These are phyloP conservation scores for Cremastobaeus sp. DNA, from an alignment of 2,888 invertebrate species.

Conservation along the genomic window DNA sequence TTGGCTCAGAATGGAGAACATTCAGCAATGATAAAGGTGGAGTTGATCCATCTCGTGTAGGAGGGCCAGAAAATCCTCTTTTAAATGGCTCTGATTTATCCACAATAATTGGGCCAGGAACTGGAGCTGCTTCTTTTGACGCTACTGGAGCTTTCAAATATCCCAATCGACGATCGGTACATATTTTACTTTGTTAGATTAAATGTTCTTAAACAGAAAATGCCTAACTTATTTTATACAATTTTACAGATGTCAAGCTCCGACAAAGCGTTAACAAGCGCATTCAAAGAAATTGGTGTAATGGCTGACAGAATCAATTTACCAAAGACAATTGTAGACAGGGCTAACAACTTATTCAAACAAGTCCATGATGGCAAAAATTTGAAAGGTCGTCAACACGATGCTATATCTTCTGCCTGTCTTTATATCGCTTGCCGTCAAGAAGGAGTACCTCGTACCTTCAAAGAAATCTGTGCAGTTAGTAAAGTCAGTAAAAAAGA, in stretches of 20 bases:
- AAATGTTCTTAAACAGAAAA: neutral
- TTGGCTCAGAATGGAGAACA: slow-evolving; percentile 99
- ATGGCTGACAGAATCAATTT: slow-evolving; percentile 99
- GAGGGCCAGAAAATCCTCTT: slow-evolving; percentile 98
- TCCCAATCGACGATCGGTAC: slow-evolving; percentile 83
- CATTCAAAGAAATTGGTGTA: slow-evolving; percentile 96
- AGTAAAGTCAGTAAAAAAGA: slow-evolving; percentile 99
- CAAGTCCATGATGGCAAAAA: slow-evolving; percentile 98
- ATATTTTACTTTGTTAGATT: no score
- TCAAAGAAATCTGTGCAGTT: slow-evolving; percentile 99
- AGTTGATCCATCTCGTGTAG: slow-evolving; percentile 99
- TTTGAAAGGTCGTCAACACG: slow-evolving; percentile 96
- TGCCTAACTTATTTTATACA: neutral
- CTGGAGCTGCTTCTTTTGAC: slow-evolving; percentile 91
- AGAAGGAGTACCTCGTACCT: slow-evolving; percentile 98
- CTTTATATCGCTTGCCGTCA: slow-evolving; percentile 99
- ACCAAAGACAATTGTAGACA: slow-evolving; percentile 96
- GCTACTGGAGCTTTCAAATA: slow-evolving; percentile 86
- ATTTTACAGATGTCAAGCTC: slow-evolving; percentile 93
- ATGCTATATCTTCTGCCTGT: slow-evolving; percentile 99
- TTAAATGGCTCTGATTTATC: slow-evolving; percentile 97
- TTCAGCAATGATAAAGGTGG: slow-evolving; percentile 99
- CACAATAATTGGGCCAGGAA: slow-evolving; percentile 91
- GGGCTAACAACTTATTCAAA: slow-evolving; percentile 97
- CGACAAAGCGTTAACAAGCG: slow-evolving; percentile 96